phyloP scores from a whole-genome alignment of 2,888 invertebrate species.

The Cremastinae sp. region DNA sequence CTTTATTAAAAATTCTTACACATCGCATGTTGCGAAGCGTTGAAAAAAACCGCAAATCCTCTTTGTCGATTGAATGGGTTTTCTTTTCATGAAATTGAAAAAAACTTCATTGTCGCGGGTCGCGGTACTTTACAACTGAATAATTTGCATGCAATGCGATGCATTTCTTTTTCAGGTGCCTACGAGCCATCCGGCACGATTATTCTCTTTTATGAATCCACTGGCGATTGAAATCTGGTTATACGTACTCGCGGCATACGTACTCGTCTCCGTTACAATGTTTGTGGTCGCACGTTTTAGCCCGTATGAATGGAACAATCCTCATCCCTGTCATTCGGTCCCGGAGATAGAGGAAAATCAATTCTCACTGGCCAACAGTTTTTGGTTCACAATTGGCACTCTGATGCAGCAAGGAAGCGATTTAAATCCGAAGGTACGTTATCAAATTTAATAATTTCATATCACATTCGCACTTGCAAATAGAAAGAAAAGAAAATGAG shows the following conservation, averaged over 20 bases:
- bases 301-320: constrained; percentile 85
- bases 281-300: constrained; percentile 91
- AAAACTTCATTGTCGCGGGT: background rate
- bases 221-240: constrained; percentile 93
- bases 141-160: too few species aligned
- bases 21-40: too few species aligned
- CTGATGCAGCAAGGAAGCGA: constrained; percentile 93
- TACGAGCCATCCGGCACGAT: constrained; percentile 86
- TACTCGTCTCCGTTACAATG: constrained; percentile 89
- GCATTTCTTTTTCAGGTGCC: constrained; percentile 83
- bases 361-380: constrained; percentile 90
- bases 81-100: background rate
- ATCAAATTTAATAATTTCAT: background rate
- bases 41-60: background rate
- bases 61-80: background rate
- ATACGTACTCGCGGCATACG: constrained; percentile 90
- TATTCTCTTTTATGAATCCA: constrained; percentile 94
- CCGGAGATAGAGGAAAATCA: constrained; percentile 87
- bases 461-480: too few species aligned
- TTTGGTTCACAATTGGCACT: constrained; percentile 95
- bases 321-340: constrained; percentile 85
- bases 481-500: too few species aligned
- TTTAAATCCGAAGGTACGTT: constrained; percentile 87
- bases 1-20: too few species aligned
- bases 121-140: too few species aligned